phyloP scores from a whole-genome alignment of 2,888 invertebrate species.

The Patella caerulea region DNA sequence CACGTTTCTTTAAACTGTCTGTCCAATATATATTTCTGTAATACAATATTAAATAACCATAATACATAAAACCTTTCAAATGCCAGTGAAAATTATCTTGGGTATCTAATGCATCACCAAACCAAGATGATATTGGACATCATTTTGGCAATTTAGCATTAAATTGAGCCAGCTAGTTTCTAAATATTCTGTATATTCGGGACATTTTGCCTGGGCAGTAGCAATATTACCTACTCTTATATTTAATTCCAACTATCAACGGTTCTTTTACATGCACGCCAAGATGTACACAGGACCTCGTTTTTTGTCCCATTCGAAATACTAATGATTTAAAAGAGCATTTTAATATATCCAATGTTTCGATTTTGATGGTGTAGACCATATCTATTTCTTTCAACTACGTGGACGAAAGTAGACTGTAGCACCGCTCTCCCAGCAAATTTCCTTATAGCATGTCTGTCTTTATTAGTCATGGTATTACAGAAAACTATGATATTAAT shows the following conservation, averaged over 20 bases:
- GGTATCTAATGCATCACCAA: too few species aligned
- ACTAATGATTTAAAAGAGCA: too few species aligned
- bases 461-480: too few species aligned
- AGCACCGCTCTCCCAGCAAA: too few species aligned
- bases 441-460: too few species aligned
- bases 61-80: neutral
- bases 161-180: too few species aligned
- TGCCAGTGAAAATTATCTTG: neutral
- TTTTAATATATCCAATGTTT: too few species aligned
- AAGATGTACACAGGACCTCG: neutral
- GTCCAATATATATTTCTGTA: constrained; percentile 91
- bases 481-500: neutral
- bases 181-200: neutral
- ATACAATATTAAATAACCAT: constrained; percentile 16
- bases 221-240: neutral
- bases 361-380: too few species aligned
- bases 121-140: too few species aligned
- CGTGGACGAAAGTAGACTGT: too few species aligned
- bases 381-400: too few species aligned
- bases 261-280: neutral
- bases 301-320: neutral
- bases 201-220: neutral
- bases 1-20: constrained; percentile 76
- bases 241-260: neutral
- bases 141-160: neutral